Evolutionary conservation across 2,888 invertebrate genomes (phyloP).

Genomic region (Aspidiotus rigidus): DNA sequence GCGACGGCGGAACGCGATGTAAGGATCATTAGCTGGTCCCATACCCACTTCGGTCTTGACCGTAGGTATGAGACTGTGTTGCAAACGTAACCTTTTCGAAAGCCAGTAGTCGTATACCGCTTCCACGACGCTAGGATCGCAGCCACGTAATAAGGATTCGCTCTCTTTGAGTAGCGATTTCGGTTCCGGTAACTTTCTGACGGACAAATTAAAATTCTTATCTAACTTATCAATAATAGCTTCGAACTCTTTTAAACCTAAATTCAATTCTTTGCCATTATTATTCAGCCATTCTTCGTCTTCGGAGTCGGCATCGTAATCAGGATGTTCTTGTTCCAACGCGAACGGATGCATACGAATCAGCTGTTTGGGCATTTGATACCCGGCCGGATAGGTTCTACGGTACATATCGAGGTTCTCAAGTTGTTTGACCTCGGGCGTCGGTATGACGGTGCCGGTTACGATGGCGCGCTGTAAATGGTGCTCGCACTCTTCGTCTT

Average conservation of each 20-base stretch:
- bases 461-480: slow-evolving; percentile 98
- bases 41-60: slow-evolving; percentile 70
- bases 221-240: slow-evolving; percentile 98
- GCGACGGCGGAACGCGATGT: slow-evolving; percentile 90
- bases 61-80: slow-evolving; percentile 75
- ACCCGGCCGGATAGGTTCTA: slow-evolving; percentile 79
- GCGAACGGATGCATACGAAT: slow-evolving; percentile 97
- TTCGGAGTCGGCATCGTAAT: slow-evolving; percentile 98
- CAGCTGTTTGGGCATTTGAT: slow-evolving; percentile 88
- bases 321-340: slow-evolving; percentile 95
- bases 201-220: slow-evolving; percentile 92
- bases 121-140: slow-evolving; percentile 66
- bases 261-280: slow-evolving; percentile 28
- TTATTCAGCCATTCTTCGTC: slow-evolving; percentile 84
- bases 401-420: slow-evolving; percentile 74
- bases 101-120: slow-evolving; percentile 99
- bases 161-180: slow-evolving; percentile 83
- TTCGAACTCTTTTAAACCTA: slow-evolving; percentile 57
- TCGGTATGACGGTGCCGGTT: slow-evolving; percentile 95
- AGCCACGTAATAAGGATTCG: slow-evolving; percentile 47
- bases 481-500: slow-evolving; percentile 99
- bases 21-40: slow-evolving; percentile 85
- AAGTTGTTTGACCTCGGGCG: slow-evolving; percentile 86
- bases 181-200: slow-evolving; percentile 88
- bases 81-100: slow-evolving; percentile 89